These are phyloP conservation scores for Eleutherodactylus coqui DNA, from an alignment of 2,797 vertebrate genomes.

Conservation along the genomic window DNA sequence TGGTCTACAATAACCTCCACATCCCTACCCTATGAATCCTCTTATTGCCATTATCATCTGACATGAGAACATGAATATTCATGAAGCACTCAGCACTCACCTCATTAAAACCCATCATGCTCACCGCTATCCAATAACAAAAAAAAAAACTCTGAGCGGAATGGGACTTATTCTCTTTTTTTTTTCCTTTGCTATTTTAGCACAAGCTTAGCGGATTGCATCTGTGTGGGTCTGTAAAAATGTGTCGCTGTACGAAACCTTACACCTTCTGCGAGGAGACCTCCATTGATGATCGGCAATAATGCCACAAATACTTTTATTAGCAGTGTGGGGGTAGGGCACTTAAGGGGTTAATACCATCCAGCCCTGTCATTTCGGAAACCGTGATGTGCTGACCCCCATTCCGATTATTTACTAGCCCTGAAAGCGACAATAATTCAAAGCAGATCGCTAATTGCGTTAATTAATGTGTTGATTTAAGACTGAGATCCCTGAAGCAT, in stretches of 20 bases:
- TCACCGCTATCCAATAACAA: slow-evolving; percentile 14
- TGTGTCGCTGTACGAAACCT: too few relatives aligned
- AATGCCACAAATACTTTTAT: not conserved
- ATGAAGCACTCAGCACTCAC: slow-evolving; percentile 23
- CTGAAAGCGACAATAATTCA: slow-evolving; percentile 58
- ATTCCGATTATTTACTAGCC: slow-evolving; percentile 45
- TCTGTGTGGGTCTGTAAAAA: too few relatives aligned
- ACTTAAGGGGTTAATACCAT: slow-evolving; percentile 27
- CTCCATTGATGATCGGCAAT: not conserved
- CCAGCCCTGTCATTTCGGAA: not conserved
- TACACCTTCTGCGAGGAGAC: not conserved
- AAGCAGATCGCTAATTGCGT: slow-evolving; percentile 52
- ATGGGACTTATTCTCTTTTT: not conserved
- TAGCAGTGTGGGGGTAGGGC: not conserved
- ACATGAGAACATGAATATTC: slow-evolving; percentile 30
- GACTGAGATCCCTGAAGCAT: slow-evolving; percentile 50
- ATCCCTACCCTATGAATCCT: slow-evolving; percentile 33
- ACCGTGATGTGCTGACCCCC: slow-evolving; percentile 26
- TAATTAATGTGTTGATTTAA: slow-evolving; percentile 63
- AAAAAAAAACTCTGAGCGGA: not conserved
- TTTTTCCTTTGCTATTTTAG: not conserved
- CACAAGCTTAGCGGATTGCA: not conserved
- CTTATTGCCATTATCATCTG: slow-evolving; percentile 26
- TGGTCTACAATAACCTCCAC: slow-evolving; percentile 15
- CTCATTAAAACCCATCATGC: slow-evolving; percentile 25